These are phyloP conservation scores for Cydia strobilella DNA, from an alignment of 1,140 invertebrate species.

Conservation along the genomic window DNA sequence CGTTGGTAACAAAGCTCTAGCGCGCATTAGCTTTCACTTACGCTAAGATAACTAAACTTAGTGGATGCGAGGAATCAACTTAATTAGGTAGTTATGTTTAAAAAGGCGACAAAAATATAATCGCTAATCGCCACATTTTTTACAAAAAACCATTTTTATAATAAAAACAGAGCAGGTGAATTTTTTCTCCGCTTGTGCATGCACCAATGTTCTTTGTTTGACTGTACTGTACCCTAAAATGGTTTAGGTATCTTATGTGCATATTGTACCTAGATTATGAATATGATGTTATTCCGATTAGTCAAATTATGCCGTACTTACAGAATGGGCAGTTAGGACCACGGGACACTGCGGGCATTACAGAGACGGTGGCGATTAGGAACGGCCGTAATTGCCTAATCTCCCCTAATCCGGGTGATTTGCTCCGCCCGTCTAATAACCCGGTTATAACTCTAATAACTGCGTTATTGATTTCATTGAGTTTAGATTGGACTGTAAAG, in stretches of 20 bases:
- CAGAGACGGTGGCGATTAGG: conserved; percentile 10
- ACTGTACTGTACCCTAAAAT: too few species aligned
- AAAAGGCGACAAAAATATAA: too few species aligned
- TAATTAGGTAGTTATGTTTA: too few species aligned
- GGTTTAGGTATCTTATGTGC: not conserved
- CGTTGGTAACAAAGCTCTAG: not conserved
- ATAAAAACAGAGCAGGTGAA: too few species aligned
- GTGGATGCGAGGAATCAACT: too few species aligned
- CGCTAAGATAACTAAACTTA: too few species aligned
- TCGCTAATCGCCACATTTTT: too few species aligned
- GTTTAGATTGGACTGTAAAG: conserved; percentile 6
- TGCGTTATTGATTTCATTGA: conserved; percentile 4
- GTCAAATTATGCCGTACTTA: not conserved
- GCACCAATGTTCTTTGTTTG: too few species aligned
- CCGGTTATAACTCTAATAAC: conserved; percentile 14
- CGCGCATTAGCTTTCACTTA: too few species aligned
- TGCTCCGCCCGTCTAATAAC: conserved; percentile 14
- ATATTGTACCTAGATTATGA: not conserved
- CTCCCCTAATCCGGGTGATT: conserved; percentile 13
- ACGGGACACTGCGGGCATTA: conserved; percentile 19
- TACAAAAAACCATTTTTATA: too few species aligned
- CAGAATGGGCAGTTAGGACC: conserved; percentile 15
- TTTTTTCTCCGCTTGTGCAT: too few species aligned
- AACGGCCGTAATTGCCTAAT: not conserved
- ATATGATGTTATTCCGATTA: not conserved